Evolutionary conservation across 2,888 invertebrate species (phyloP), one percentile per base, ranked within the genome.

Genomic region (Apamea sordens): DNA sequence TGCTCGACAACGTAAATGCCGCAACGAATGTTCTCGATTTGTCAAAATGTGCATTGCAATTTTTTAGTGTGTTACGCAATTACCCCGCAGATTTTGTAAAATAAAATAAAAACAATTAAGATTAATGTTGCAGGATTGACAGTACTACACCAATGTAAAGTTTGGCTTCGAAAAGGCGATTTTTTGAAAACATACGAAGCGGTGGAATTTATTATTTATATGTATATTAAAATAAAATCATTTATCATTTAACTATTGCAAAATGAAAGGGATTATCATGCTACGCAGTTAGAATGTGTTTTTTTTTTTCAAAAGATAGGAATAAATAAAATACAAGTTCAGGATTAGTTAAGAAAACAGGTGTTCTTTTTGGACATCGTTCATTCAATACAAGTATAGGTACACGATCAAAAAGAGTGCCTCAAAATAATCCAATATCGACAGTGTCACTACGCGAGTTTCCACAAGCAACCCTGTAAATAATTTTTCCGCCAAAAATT

Each of bases 381-480:
- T 44, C 0, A 21, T 44, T 68, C 18, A n/a, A 28, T 18, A 47
- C 1, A 50, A 24, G 41, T 41, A 41, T 41, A 7, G 41, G 15
- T 70, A 24, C 21, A 47, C 8, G 32, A 70, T 32, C 15, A 53
- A 50, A 32, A 50, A 69, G 0, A 32, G 15, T 32, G 10, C 32
- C 2, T 24, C 15, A 50, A 75, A 59, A 76, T 44, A 76, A 76
- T 76, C 10, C 28, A 77, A 50, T 41, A 24, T 24, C 21, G 44
- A 36, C 7, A 65, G 6, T 7, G n/a, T 18, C n/a, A 78, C 32
- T 70, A 36, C 36, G 2, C 1, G 15, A 59, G 13, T 73, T 32
- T 61, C 3, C 6, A 8, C 1, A 28, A n/a, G 74, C 44, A n/a
- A 32, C 11, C 15, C 21, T n/a, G 13, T 28, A 56, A n/a, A 10